phyloP scores from a whole-genome alignment of 2,113 vertebrate genomes.

The Myotis lucifugus region DNA sequence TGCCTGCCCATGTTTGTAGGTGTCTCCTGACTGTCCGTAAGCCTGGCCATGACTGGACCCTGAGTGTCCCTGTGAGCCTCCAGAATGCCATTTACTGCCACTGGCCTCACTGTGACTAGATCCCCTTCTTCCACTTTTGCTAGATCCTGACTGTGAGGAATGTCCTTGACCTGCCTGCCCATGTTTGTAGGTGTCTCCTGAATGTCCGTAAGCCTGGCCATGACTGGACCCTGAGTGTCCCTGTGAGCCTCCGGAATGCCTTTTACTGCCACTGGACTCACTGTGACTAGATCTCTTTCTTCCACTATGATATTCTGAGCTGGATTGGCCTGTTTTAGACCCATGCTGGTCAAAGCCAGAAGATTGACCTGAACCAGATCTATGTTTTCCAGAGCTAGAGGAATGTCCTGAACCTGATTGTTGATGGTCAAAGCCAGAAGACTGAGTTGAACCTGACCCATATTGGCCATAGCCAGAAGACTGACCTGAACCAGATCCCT shows the following conservation, averaged over 20 bases:
- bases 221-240: fast-evolving
- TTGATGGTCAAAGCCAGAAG: not conserved
- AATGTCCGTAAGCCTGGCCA: fast-evolving
- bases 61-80: fast-evolving
- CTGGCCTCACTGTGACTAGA: fast-evolving
- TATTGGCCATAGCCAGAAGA: not conserved
- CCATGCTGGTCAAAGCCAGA: not conserved
- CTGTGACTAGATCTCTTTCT: fast-evolving
- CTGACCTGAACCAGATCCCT: too few relatives aligned
- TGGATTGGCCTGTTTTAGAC: not conserved
- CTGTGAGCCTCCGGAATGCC: fast-evolving
- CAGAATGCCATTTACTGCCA: not conserved
- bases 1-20: fast-evolving
- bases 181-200: fast-evolving
- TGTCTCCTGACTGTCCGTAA: not conserved
- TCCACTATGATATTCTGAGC: not conserved
- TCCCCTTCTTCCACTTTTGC: fast-evolving
- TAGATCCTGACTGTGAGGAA: fast-evolving
- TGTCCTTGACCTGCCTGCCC: fast-evolving
- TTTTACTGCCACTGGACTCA: not conserved
- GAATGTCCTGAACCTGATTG: not conserved
- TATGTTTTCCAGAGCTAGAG: not conserved
- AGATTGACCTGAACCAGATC: not conserved
- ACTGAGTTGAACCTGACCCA: not conserved
- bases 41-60: fast-evolving